Evolutionary conservation across 2,797 vertebrate species (phyloP).

Genomic region (Anas georgica): DNA sequence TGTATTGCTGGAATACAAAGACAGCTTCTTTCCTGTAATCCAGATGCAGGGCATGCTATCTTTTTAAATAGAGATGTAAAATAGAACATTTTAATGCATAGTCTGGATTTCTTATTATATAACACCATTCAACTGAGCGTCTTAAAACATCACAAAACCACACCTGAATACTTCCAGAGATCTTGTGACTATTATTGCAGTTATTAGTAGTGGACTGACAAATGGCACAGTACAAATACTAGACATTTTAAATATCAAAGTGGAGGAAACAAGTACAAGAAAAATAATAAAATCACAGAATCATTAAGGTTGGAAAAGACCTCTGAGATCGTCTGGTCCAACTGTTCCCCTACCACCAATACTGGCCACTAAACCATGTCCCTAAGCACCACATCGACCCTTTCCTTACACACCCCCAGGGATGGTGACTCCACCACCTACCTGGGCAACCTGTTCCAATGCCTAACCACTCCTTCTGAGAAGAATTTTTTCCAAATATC

Average conservation of each 20-base stretch:
- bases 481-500: too few relatives aligned
- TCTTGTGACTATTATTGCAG: not conserved
- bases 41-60: not conserved
- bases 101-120: not conserved
- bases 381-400: too few relatives aligned
- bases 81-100: not conserved
- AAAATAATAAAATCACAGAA: too few relatives aligned
- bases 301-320: too few relatives aligned
- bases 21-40: not conserved
- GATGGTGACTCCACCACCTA: too few relatives aligned
- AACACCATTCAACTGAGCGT: not conserved
- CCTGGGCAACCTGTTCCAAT: too few relatives aligned
- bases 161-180: not conserved
- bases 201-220: not conserved
- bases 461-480: too few relatives aligned
- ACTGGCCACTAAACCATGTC: too few relatives aligned
- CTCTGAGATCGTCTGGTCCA: too few relatives aligned
- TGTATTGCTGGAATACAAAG: not conserved
- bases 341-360: too few relatives aligned
- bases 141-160: not conserved
- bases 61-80: not conserved
- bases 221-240: not conserved
- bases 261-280: not conserved
- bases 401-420: too few relatives aligned
- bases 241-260: not conserved